A percentile compares a stretch with the other conserved stretches of the same genome.
phyloP scores from a whole-genome alignment of 2,888 invertebrate genomes.

The Geotrupes spiniger region DNA sequence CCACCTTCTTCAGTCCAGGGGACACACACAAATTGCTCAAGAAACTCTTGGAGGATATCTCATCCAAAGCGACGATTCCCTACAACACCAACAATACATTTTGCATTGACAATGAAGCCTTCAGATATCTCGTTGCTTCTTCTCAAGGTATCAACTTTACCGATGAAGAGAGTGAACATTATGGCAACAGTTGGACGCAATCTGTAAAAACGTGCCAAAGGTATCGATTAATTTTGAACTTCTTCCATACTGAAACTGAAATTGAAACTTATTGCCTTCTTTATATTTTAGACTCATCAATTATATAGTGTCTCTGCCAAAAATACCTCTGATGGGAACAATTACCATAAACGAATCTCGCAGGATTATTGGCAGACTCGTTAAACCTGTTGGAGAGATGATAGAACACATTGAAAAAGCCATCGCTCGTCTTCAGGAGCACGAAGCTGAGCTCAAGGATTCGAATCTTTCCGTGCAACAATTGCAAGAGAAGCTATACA shows the following conservation, averaged over 20 bases:
- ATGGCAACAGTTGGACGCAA: constrained; percentile 31
- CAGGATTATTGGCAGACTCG: constrained; percentile 11
- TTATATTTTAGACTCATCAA: constrained; percentile 13
- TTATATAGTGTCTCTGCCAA: constrained; percentile 7
- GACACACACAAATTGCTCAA: constrained; percentile 36
- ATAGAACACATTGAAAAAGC: constrained; percentile 11
- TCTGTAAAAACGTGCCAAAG: constrained; percentile 23
- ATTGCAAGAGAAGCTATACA: constrained; percentile 23
- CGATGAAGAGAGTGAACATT: constrained; percentile 22
- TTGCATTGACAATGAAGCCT: constrained; percentile 44
- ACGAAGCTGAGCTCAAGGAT: constrained; percentile 3
- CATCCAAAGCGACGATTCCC: constrained; percentile 30
- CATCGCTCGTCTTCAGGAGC: constrained; percentile 5
- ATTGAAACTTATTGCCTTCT: not conserved
- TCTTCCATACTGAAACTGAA: not conserved
- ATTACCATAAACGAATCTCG: constrained; percentile 15
- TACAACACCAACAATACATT: constrained; percentile 37
- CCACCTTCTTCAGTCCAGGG: constrained; percentile 38
- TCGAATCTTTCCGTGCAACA: not conserved
- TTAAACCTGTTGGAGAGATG: constrained; percentile 8
- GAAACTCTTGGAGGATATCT: constrained; percentile 33
- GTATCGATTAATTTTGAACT: constrained; percentile 5
- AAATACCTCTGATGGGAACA: constrained; percentile 10
- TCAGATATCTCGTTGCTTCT: constrained; percentile 38
- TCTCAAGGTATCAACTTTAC: constrained; percentile 31